Base-by-base conservation (phyloP, 1,140 invertebrate genomes). In the Saxidomus purpurata region DNA sequence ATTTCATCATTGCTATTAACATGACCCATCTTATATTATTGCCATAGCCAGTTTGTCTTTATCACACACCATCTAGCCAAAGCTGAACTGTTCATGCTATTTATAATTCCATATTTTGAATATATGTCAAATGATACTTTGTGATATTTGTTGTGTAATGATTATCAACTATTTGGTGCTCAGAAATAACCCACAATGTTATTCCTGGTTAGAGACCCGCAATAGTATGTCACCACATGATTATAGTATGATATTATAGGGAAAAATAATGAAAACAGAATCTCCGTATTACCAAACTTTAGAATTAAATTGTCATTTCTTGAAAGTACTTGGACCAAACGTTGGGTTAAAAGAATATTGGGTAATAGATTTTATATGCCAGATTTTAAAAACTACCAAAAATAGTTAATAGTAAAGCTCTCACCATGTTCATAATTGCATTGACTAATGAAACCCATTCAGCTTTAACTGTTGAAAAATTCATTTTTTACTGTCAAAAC, bases 81-180 rank as follows among this genome's bases (percentile, higher is more conserved):
- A 84, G 82, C 22, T 49, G 43, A 69, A 69, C 28, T 43, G 40
- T 25, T 71, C 59, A 52, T 71, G n/a, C 82, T 84, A 71, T 84
- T 84, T 79, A 59, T 79, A 63, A 84, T 84, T 84, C 82, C 82
- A 84, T 84, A 47, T 79, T 79, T 55, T 55, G 17, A 52, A 55
- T 79, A 55, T 79, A 59, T 55, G 47, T 71, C 25, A 52, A 71
- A 71, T 71, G 67, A 63, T 63, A 82, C 28, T 31, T 11, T 84
- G 82, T 84, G 82, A 84, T 84, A 84, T 84, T 84, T 84, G 28
- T 84, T 84, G 82, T 84, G 22, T 71, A 84, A 36, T 67, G 47
- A 84, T 52, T 79, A 79, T 84, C 34, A 82, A 63, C 19, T 40
- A 13, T 84, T 82, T 84, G 82, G 82, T 84, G 82, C 82, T 84